Evolutionary conservation across 2,113 vertebrate species (phyloP).

Genomic region (Amphilophus citrinellus): DNA sequence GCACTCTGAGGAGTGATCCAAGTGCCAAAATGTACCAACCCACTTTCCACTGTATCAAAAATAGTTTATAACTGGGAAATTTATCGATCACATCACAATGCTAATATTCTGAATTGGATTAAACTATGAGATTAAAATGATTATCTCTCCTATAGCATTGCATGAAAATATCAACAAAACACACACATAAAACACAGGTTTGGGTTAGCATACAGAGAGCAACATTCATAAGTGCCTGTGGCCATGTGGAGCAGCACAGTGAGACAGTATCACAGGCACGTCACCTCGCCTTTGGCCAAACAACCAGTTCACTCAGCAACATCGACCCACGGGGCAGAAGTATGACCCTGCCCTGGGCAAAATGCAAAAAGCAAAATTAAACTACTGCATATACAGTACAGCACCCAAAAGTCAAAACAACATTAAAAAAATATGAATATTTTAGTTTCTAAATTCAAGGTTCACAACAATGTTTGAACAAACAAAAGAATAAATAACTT

Average conservation of each 20-base stretch:
- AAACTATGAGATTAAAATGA: neutral
- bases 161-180: neutral
- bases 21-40: neutral
- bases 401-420: neutral
- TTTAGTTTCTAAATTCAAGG: neutral
- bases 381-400: neutral
- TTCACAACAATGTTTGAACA: neutral
- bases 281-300: neutral
- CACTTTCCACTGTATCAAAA: neutral
- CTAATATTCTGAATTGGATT: neutral
- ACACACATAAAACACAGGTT: neutral
- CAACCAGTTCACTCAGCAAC: neutral
- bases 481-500: neutral
- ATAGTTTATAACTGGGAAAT: neutral
- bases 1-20: neutral
- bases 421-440: neutral
- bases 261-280: neutral
- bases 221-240: neutral
- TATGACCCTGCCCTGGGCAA: neutral
- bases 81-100: neutral
- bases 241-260: neutral
- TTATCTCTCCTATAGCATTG: neutral
- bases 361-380: neutral
- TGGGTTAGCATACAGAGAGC: neutral
- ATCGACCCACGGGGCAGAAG: neutral